Percentiles rank a stretch among this genome's conserved stretches.
These are phyloP conservation scores for Theonella swinhoei DNA, from an alignment of 37 sponge, comb jelly and placozoan species.

Conservation along the genomic window DNA sequence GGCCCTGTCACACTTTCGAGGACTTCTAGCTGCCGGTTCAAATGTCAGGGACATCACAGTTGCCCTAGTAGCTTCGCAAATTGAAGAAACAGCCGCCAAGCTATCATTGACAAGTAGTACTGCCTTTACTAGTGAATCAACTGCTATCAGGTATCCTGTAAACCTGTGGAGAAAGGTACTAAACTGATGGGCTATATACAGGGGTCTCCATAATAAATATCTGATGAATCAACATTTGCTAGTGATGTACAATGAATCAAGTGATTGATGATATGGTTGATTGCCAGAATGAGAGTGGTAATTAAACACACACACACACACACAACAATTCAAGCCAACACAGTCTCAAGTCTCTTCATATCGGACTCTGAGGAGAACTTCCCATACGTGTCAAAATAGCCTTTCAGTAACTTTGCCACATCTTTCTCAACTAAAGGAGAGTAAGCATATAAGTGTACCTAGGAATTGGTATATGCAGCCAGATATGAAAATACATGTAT, in stretches of 20 bases:
- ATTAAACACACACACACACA: no score
- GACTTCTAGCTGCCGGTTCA: not conserved
- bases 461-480: no score
- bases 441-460: no score
- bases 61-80: not conserved
- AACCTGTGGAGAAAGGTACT: not conserved
- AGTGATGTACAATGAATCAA: no score
- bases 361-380: slow-evolving; percentile 21
- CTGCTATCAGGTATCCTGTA: not conserved
- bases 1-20: not conserved
- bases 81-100: not conserved
- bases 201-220: no score
- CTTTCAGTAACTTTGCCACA: not conserved
- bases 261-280: no score
- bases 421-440: not conserved
- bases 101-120: not conserved
- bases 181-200: not conserved
- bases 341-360: slow-evolving; percentile 27
- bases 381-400: slow-evolving; percentile 24
- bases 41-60: not conserved
- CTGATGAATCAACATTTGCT: no score
- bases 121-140: not conserved
- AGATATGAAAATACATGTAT: no score
- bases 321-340: slow-evolving; percentile 13
- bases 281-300: no score